A percentile compares a stretch with the other conserved stretches of the same genome.
These are phyloP conservation scores for Sylvia borin DNA, from an alignment of 2,797 vertebrate species.

Conservation along the genomic window DNA sequence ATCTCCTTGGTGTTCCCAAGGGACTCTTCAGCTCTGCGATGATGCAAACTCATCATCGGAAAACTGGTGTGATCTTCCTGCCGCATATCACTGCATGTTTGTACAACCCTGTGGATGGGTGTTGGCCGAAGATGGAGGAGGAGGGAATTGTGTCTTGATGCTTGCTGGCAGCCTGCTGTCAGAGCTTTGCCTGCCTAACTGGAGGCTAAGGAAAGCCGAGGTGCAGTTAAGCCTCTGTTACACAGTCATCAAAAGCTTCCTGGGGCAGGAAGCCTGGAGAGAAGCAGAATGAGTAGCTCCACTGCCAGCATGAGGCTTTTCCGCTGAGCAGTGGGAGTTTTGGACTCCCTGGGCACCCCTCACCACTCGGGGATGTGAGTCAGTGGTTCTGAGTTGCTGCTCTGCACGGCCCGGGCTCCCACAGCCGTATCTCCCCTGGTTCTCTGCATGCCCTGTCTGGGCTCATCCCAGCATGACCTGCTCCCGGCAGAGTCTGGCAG, in stretches of 20 bases:
- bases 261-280: background rate
- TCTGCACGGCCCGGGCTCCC: accelerated
- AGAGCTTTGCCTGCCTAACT: background rate
- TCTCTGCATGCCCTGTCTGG: accelerated
- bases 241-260: background rate
- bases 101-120: background rate
- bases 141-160: background rate
- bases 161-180: background rate
- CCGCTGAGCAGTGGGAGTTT: accelerated
- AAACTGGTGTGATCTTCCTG: background rate
- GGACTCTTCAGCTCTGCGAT: accelerated
- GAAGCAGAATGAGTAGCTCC: accelerated
- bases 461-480: accelerated
- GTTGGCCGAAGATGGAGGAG: background rate
- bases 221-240: background rate
- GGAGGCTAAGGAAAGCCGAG: background rate
- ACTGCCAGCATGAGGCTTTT: background rate
- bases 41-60: background rate
- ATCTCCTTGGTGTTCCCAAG: accelerated
- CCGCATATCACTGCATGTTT: accelerated
- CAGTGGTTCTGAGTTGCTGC: background rate
- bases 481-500: accelerated
- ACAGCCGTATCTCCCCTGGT: background rate
- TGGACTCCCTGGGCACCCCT: background rate
- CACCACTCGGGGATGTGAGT: accelerated